phyloP scores from a whole-genome alignment of 2,888 invertebrate genomes.

The Hirtodrosophila trivittata region DNA sequence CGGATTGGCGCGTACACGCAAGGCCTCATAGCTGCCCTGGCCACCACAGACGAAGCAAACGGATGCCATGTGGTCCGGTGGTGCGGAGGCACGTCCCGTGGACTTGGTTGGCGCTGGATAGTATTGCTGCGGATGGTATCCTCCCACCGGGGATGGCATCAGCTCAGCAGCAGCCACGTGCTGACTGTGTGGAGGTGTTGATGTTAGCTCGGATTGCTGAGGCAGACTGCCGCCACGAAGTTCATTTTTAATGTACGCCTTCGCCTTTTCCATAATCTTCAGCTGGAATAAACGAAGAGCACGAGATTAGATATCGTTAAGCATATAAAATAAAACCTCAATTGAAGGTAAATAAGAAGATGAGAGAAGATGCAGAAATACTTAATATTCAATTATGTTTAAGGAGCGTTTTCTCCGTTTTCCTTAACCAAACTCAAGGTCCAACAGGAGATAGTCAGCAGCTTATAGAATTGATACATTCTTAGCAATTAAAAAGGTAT shows the following conservation, averaged over 20 bases:
- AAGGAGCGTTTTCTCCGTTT: no score
- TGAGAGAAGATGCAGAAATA: not conserved
- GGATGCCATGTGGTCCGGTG: slow-evolving; percentile 69
- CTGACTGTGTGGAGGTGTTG: slow-evolving; percentile 35
- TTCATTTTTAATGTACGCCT: slow-evolving; percentile 90
- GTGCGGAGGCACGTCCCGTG: slow-evolving; percentile 62
- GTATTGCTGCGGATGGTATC: slow-evolving; percentile 54
- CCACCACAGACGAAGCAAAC: slow-evolving; percentile 91
- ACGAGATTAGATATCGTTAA: no score
- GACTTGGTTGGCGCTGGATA: slow-evolving; percentile 41
- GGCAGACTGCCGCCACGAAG: slow-evolving; percentile 85
- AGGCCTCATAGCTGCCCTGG: slow-evolving; percentile 87
- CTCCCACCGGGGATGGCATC: slow-evolving; percentile 60
- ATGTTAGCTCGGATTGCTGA: slow-evolving; percentile 61
- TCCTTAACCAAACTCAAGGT: no score
- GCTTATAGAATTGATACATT: no score
- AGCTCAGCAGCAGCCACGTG: slow-evolving; percentile 43
- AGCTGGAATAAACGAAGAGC: slow-evolving; percentile 45
- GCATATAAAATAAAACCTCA: no score
- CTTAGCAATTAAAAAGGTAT: no score
- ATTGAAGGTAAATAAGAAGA: no score
- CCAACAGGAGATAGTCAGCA: no score
- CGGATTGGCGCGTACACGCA: slow-evolving; percentile 88
- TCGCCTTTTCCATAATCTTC: slow-evolving; percentile 87
- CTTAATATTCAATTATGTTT: no score